Percentiles rank a stretch among this genome's conserved stretches.
Evolutionary conservation across 2,113 vertebrate species (phyloP).

Genomic region (Percina caprodes): DNA sequence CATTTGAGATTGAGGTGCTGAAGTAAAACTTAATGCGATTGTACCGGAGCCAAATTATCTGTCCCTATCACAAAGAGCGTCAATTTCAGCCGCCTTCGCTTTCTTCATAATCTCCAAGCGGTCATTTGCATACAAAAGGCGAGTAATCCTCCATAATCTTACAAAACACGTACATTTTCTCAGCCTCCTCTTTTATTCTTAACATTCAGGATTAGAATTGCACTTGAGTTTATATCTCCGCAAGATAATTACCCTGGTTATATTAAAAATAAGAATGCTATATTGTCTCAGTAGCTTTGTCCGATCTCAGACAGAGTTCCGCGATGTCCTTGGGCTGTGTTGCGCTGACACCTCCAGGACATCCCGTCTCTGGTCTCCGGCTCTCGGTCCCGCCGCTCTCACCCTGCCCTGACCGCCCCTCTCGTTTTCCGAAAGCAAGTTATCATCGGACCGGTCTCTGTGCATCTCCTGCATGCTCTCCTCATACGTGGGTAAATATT

Average conservation of each 20-base stretch:
- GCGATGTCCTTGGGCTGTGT: constrained; percentile 69
- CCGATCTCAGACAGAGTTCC: constrained; percentile 81
- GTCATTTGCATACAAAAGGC: constrained; percentile 74
- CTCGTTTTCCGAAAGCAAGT: constrained; percentile 67
- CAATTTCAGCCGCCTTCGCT: constrained; percentile 44
- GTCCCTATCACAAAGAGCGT: constrained; percentile 54
- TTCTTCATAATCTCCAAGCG: constrained; percentile 59
- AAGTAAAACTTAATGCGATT: constrained; percentile 73
- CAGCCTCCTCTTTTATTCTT: constrained; percentile 62
- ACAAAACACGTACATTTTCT: constrained; percentile 63
- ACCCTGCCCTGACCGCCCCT: constrained; percentile 42
- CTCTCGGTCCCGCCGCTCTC: constrained; percentile 50
- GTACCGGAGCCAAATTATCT: constrained; percentile 65
- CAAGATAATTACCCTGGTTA: constrained; percentile 54
- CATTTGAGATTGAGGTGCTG: constrained; percentile 40
- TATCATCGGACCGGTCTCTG: constrained; percentile 81
- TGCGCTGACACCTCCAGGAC: constrained; percentile 63
- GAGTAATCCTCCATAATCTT: constrained; percentile 49
- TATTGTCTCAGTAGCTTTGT: constrained; percentile 24
- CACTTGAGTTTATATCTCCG: constrained; percentile 73
- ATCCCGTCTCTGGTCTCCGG: constrained; percentile 65
- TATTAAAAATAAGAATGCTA: constrained; percentile 50
- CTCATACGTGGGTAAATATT: constrained; percentile 93
- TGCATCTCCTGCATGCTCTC: constrained; percentile 90
- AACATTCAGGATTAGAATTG: constrained; percentile 75